Conservation (phyloP, 2,888 invertebrate genomes). For the Sinotaia quadrata region DNA sequence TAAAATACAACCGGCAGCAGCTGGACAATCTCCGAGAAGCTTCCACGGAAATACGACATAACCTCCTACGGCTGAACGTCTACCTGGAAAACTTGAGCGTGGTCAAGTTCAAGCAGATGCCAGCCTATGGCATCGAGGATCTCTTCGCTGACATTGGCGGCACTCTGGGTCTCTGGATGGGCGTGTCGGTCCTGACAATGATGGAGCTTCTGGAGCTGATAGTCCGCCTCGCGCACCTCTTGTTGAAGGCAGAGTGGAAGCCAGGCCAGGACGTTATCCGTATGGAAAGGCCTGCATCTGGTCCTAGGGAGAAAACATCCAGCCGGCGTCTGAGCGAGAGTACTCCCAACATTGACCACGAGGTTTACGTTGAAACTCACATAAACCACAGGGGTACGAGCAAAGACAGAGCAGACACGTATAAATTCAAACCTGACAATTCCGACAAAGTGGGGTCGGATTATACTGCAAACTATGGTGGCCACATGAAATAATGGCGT, state of each 20-base stretch:
- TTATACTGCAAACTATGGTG: neutral
- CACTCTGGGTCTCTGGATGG: constrained; percentile 65
- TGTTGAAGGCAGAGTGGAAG: constrained; percentile 50
- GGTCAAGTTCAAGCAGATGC: constrained; percentile 57
- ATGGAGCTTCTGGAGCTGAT: constrained; percentile 59
- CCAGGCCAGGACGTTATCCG: neutral
- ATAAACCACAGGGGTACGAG: neutral
- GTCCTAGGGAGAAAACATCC: too few relatives aligned
- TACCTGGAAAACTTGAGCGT: constrained; percentile 63
- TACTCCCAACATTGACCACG: neutral
- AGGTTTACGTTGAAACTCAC: neutral
- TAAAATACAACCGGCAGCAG: constrained; percentile 25
- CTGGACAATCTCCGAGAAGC: constrained; percentile 39
- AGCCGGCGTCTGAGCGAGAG: too few relatives aligned
- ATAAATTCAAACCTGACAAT: neutral
- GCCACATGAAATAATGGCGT: constrained; percentile 14
- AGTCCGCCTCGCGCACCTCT: constrained; percentile 47
- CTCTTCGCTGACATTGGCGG: constrained; percentile 64
- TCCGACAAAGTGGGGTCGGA: neutral
- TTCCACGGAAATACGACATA: constrained; percentile 57
- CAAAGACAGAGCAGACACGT: neutral
- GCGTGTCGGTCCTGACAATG: constrained; percentile 59
- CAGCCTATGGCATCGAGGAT: constrained; percentile 57
- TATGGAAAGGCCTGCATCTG: too few relatives aligned
- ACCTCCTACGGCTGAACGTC: constrained; percentile 59